A percentile compares a stretch with the other conserved stretches of the same genome.
Conservation (phyloP, 1,140 invertebrate genomes). For the Euura saliciscinereae region DNA sequence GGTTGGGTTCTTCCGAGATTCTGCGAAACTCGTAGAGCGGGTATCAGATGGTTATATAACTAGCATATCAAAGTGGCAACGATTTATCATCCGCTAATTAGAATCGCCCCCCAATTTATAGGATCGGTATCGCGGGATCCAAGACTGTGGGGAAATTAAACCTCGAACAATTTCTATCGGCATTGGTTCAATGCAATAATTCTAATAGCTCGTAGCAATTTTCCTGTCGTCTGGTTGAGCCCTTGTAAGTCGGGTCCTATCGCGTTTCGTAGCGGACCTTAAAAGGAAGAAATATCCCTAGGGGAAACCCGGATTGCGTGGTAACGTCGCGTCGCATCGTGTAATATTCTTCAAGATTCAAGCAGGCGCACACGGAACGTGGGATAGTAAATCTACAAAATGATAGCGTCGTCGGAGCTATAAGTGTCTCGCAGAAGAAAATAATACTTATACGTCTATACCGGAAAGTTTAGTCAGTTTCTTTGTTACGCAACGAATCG, state of each 20-base stretch:
- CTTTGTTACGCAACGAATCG: not conserved
- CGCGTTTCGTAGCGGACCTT: not conserved
- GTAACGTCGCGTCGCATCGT: not conserved
- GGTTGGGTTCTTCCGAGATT: too few relatives aligned
- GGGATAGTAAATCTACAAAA: not conserved
- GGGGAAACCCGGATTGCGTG: not conserved
- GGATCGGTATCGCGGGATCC: too few relatives aligned
- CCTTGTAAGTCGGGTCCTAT: not conserved
- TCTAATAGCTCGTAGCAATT: not conserved
- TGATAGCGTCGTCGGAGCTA: not conserved
- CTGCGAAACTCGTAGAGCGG: not conserved
- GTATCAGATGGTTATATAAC: not conserved
- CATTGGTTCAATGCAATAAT: too few relatives aligned
- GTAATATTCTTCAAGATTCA: conserved; percentile 2
- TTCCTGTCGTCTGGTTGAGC: not conserved
- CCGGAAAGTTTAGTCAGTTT: not conserved
- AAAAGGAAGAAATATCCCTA: not conserved
- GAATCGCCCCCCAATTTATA: not conserved
- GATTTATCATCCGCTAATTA: conserved; percentile 4
- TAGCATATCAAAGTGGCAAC: not conserved
- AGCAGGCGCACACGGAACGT: not conserved
- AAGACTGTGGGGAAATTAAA: not conserved
- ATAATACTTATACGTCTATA: not conserved
- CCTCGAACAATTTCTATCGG: not conserved
- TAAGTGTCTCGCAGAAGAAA: not conserved